Evolutionary conservation across 2,113 vertebrate genomes (phyloP).

Genomic region (Gobio gobio): DNA sequence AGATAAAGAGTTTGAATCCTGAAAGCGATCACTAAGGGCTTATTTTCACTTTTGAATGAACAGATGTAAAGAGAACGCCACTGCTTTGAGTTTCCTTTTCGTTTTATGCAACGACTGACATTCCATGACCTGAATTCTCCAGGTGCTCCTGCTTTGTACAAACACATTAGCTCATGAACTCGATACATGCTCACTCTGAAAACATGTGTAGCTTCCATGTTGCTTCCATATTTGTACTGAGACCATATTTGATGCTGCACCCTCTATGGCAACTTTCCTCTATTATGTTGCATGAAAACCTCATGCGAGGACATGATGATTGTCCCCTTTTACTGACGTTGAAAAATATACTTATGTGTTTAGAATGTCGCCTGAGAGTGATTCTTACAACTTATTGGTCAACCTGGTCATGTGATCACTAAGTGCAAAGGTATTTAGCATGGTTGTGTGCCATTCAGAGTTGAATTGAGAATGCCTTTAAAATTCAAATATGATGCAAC

Average conservation of each 20-base stretch:
- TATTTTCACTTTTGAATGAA: constrained; percentile 59
- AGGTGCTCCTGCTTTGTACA: constrained; percentile 28
- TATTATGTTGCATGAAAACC: constrained; percentile 81
- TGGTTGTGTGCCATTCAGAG: background rate
- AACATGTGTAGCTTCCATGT: constrained; percentile 41
- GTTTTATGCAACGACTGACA: constrained; percentile 37
- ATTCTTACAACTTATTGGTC: constrained; percentile 59
- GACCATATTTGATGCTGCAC: constrained; percentile 47
- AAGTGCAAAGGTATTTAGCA: background rate
- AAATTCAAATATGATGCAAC: background rate
- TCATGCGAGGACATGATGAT: constrained; percentile 71
- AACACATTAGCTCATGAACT: constrained; percentile 6
- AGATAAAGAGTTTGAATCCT: constrained; percentile 50
- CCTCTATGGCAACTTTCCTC: constrained; percentile 51
- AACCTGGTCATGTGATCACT: constrained; percentile 45
- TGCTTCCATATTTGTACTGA: constrained; percentile 54
- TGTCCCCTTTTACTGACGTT: constrained; percentile 70
- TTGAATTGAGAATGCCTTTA: background rate
- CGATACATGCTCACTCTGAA: background rate
- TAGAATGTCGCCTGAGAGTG: constrained; percentile 59
- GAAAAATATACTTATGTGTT: constrained; percentile 77
- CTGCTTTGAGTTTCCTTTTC: constrained; percentile 7
- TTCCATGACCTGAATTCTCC: constrained; percentile 12
- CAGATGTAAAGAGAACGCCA: constrained; percentile 35
- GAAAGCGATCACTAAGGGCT: constrained; percentile 74